phyloP scores from a whole-genome alignment of 53 echinoderm and acorn worm species.

The Mesocentrotus franciscanus region DNA sequence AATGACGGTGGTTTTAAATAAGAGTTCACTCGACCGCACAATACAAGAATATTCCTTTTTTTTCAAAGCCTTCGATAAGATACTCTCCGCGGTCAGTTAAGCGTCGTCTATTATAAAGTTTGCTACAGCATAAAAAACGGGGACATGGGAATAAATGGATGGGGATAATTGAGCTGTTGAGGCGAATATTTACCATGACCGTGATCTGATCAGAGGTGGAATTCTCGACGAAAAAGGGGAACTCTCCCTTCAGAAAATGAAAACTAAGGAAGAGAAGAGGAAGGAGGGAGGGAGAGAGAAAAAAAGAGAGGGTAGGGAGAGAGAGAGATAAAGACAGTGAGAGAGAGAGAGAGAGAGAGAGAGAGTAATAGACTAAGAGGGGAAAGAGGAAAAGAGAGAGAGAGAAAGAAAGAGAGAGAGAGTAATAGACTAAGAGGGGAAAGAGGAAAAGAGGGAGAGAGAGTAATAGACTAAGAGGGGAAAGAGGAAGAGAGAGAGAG shows the following conservation, averaged over 20 bases:
- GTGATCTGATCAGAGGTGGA: neutral
- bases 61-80: neutral
- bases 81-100: neutral
- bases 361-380: neutral
- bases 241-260: neutral
- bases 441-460: neutral
- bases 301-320: neutral
- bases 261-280: neutral
- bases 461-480: neutral
- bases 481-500: no score
- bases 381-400: no score
- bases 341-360: neutral
- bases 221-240: neutral
- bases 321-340: neutral
- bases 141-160: neutral
- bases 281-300: neutral
- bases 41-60: neutral
- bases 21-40: neutral
- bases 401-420: neutral
- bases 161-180: neutral
- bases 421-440: neutral
- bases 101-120: neutral
- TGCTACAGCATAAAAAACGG: neutral
- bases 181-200: neutral
- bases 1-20: neutral